Percentiles rank a stretch among this genome's conserved stretches.
Conservation (phyloP, 2,113 vertebrate genomes). For the Crotalus tigris region DNA sequence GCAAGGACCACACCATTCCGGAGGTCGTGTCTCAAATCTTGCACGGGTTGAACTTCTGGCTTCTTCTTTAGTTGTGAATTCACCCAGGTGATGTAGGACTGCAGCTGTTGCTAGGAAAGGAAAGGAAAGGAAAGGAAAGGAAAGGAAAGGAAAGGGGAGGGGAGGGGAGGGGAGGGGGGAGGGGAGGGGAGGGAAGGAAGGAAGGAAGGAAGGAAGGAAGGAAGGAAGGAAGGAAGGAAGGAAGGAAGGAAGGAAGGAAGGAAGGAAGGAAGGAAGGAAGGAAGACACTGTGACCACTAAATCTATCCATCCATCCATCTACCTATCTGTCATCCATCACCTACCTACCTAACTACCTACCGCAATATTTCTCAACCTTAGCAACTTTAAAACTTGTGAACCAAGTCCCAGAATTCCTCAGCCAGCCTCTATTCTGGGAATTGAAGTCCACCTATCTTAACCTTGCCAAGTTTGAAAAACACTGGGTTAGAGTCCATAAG, state of each 20-base stretch:
- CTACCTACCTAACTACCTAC: no score
- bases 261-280: neutral
- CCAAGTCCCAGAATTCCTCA: no score
- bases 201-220: neutral
- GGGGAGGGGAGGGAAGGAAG: no score
- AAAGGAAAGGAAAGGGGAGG: conserved; percentile 45
- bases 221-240: neutral
- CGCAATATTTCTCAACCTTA: no score
- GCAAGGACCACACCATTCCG: conserved; percentile 88
- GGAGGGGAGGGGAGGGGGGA: neutral
- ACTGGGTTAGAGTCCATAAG: no score
- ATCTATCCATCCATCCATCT: no score
- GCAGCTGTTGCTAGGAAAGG: conserved; percentile 86
- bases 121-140: neutral
- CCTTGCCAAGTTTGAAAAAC: no score
- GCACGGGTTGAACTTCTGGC: conserved; percentile 77
- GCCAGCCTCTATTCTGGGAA: no score
- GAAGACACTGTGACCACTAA: neutral
- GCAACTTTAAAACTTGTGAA: no score
- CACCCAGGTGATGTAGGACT: conserved; percentile 95
- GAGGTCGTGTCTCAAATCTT: conserved; percentile 87
- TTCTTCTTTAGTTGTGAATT: conserved; percentile 92
- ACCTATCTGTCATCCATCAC: no score
- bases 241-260: neutral
- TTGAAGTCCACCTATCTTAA: no score